These are phyloP conservation scores for Takifugu ocellatus DNA, from an alignment of 2,797 vertebrate genomes.

Conservation along the genomic window DNA sequence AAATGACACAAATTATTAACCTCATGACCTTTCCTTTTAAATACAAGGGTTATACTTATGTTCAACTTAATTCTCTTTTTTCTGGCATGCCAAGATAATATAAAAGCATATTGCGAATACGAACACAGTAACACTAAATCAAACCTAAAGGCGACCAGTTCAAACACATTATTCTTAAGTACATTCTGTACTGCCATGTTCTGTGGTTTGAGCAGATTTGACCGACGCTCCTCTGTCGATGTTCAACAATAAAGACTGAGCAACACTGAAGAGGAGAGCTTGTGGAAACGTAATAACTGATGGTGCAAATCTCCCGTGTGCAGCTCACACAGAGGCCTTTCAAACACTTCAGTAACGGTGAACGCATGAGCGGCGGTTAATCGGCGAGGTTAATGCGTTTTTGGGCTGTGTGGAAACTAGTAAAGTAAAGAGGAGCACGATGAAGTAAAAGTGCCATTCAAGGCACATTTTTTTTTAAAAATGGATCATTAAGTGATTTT, in stretches of 20 bases:
- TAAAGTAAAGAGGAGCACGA: slow-evolving; percentile 22
- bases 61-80: slow-evolving; percentile 7
- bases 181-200: slow-evolving; percentile 25
- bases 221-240: slow-evolving; percentile 38
- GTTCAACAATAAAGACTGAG: slow-evolving; percentile 41
- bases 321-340: slow-evolving; percentile 12
- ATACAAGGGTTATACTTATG: neutral
- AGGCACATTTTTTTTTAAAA: slow-evolving; percentile 44
- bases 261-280: slow-evolving; percentile 41
- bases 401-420: slow-evolving; percentile 1
- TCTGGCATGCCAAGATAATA: slow-evolving; percentile 25
- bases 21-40: no score
- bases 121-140: neutral
- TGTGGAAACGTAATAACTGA: slow-evolving; percentile 41
- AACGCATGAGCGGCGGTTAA: slow-evolving; percentile 19
- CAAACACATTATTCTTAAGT: slow-evolving; percentile 16
- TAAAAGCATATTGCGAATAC: neutral
- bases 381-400: slow-evolving; percentile 21
- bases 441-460: slow-evolving; percentile 17
- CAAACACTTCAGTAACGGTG: slow-evolving; percentile 37
- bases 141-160: slow-evolving; percentile 24
- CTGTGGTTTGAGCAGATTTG: slow-evolving; percentile 2
- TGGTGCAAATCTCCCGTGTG: slow-evolving; percentile 15
- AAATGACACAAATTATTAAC: no score
- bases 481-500: slow-evolving; percentile 62